Conservation (phyloP, 2,888 invertebrate genomes). For the Meta bourneti region DNA sequence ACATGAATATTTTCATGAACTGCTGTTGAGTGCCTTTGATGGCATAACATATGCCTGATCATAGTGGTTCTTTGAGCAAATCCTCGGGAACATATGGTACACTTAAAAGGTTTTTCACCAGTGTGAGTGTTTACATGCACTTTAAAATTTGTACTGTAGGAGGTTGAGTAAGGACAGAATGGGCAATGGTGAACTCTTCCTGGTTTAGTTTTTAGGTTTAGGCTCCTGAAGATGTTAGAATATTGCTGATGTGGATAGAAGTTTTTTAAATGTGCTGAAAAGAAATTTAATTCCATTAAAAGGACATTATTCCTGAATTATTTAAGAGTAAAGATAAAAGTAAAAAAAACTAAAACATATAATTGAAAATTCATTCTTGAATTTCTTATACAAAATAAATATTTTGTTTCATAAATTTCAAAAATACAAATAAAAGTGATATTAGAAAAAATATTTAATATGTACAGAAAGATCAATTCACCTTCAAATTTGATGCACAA, state of each 20-base stretch:
- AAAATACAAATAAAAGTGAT: no score
- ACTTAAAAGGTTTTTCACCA: constrained; percentile 49
- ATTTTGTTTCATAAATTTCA: background rate
- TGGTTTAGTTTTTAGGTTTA: background rate
- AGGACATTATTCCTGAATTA: background rate
- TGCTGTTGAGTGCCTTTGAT: background rate
- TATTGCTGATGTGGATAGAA: constrained; percentile 9
- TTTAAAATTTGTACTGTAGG: constrained; percentile 32
- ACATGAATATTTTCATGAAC: no score
- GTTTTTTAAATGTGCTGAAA: constrained; percentile 26
- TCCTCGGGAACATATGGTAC: constrained; percentile 34
- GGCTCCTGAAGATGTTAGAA: background rate
- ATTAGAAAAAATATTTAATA: background rate
- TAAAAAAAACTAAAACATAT: no score
- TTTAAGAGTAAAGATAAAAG: background rate
- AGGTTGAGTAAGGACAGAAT: constrained; percentile 44
- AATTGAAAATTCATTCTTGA: no score
- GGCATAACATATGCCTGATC: constrained; percentile 14
- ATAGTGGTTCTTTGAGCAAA: constrained; percentile 42
- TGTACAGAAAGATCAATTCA: background rate
- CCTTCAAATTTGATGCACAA: no score
- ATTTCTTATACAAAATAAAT: no score
- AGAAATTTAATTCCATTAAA: background rate
- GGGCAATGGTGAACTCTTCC: constrained; percentile 17
- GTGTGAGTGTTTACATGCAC: constrained; percentile 48